phyloP scores from a whole-genome alignment of 2,113 vertebrate species.

The Bufo bufo region DNA sequence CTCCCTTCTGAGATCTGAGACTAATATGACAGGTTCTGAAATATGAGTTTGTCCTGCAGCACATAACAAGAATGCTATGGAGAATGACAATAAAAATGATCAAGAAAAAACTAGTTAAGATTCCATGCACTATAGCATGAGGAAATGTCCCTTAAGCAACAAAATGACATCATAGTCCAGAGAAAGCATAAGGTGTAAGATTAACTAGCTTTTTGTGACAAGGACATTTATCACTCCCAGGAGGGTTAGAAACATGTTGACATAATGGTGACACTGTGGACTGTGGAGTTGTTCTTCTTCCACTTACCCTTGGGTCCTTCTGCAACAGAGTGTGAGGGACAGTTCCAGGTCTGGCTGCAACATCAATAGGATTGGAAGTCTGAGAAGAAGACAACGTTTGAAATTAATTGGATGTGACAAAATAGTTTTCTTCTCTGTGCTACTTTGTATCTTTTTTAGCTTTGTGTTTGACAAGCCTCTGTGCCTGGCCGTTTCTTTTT shows the following conservation, averaged over 20 bases:
- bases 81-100: slow-evolving; percentile 18
- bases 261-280: slow-evolving; percentile 53
- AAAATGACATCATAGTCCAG: background rate
- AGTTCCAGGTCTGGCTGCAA: slow-evolving; percentile 88
- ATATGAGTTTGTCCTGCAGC: slow-evolving; percentile 26
- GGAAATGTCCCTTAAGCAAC: slow-evolving; percentile 16
- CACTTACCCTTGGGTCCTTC: slow-evolving; percentile 94
- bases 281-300: slow-evolving; percentile 5
- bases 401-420: slow-evolving; percentile 45
- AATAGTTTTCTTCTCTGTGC: slow-evolving; percentile 9
- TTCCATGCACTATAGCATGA: background rate
- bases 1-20: background rate
- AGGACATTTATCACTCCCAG: slow-evolving; percentile 41
- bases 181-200: slow-evolving; percentile 31
- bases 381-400: slow-evolving; percentile 67
- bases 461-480: slow-evolving; percentile 43
- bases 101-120: slow-evolving; percentile 21
- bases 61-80: background rate
- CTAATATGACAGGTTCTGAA: slow-evolving; percentile 32
- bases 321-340: slow-evolving; percentile 94
- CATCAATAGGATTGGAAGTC: slow-evolving; percentile 96
- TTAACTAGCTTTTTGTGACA: slow-evolving; percentile 48
- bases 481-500: slow-evolving; percentile 53
- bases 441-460: slow-evolving; percentile 24
- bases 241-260: slow-evolving; percentile 50